Conservation (phyloP, 2,113 vertebrate genomes). For the Irena cyanogastra region DNA sequence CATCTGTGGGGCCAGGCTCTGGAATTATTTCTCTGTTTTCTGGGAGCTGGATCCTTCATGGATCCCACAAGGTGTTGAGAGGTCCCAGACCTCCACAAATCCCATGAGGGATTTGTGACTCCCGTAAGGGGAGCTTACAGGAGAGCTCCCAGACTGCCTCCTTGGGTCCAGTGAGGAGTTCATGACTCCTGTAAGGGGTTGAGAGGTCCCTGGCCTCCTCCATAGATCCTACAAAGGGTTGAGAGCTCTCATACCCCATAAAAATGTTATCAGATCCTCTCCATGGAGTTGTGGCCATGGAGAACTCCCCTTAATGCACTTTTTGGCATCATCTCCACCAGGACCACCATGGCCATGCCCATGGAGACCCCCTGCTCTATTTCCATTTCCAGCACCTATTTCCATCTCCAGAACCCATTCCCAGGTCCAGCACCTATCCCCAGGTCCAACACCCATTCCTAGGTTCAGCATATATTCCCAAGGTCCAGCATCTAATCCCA, state of each 20-base stretch:
- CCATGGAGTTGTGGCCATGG: fast-evolving
- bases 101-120: neutral
- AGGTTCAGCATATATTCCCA: neutral
- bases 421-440: neutral
- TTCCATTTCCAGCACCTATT: neutral
- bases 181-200: fast-evolving
- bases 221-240: neutral
- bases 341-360: neutral
- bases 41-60: neutral
- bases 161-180: neutral
- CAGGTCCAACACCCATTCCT: neutral
- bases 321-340: neutral
- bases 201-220: neutral
- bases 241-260: neutral
- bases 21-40: neutral
- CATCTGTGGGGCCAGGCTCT: fast-evolving
- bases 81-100: neutral
- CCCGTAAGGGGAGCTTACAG: no score
- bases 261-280: neutral
- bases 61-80: neutral
- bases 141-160: neutral
- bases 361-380: neutral
- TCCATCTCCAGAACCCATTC: neutral
- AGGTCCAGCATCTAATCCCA: neutral
- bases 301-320: neutral